Conservation (phyloP, 37 sponge, comb jelly and placozoan genomes). For the Ianthella basta region DNA sequence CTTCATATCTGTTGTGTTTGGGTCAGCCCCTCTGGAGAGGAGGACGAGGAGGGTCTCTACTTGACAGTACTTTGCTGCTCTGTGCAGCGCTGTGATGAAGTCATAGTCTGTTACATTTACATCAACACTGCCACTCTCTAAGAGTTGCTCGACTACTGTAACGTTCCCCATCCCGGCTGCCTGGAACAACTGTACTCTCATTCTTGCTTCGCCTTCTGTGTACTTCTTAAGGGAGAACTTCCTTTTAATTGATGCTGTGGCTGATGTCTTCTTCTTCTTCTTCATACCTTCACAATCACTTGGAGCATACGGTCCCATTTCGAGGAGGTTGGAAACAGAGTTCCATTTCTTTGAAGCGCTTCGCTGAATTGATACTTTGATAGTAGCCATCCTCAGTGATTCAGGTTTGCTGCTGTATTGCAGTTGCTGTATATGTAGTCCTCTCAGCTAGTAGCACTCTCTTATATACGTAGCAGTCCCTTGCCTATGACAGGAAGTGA, state of each 20-base stretch:
- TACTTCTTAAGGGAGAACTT: slow-evolving; percentile 26
- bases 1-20: slow-evolving; percentile 15
- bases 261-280: not conserved
- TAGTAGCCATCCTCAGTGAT: not conserved
- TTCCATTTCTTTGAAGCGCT: slow-evolving; percentile 33
- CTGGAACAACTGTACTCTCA: slow-evolving; percentile 27
- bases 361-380: not conserved
- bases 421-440: too few species aligned
- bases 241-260: slow-evolving; percentile 10
- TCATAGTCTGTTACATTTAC: slow-evolving; percentile 25
- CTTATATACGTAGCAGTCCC: too few species aligned
- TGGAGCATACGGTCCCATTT: slow-evolving; percentile 19
- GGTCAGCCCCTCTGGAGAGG: slow-evolving; percentile 23
- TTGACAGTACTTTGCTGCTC: slow-evolving; percentile 33
- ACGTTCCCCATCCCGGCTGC: slow-evolving; percentile 28
- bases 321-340: slow-evolving; percentile 26
- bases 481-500: too few species aligned
- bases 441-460: too few species aligned
- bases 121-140: not conserved
- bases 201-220: slow-evolving; percentile 27
- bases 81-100: slow-evolving; percentile 9
- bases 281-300: not conserved
- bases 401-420: too few species aligned
- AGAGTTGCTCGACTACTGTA: not conserved
- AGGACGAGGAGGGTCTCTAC: slow-evolving; percentile 14